These are phyloP conservation scores for Calycopis cecrops DNA, from an alignment of 1,140 invertebrate genomes.

Conservation along the genomic window DNA sequence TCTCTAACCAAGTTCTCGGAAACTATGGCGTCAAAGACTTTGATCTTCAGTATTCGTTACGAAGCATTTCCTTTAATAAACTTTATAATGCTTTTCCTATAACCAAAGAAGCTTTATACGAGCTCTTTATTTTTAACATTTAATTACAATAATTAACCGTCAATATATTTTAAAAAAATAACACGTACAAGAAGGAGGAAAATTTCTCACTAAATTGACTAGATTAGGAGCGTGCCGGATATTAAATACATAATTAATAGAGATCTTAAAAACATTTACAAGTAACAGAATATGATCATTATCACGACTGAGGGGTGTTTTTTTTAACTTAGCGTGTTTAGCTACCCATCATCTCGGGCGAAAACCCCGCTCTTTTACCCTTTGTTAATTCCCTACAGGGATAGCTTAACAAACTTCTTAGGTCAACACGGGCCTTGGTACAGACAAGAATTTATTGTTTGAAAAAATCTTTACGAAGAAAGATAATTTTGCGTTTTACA, in stretches of 20 bases:
- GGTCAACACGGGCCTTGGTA: slow-evolving; percentile 22
- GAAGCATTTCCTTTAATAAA: too few species aligned
- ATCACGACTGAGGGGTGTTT: background rate
- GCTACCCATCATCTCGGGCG: background rate
- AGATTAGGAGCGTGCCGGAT: background rate
- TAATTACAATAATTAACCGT: too few species aligned
- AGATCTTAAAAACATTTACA: background rate
- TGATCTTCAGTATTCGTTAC: too few species aligned
- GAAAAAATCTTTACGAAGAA: slow-evolving; percentile 20
- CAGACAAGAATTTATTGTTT: slow-evolving; percentile 23
- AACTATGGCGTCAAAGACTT: too few species aligned
- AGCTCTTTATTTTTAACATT: too few species aligned
- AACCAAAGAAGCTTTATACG: too few species aligned
- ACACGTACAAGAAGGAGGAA: too few species aligned
- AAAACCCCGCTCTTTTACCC: slow-evolving; percentile 23
- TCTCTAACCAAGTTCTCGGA: too few species aligned
- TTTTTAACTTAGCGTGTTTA: background rate
- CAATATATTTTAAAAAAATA: too few species aligned
- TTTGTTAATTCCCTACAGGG: slow-evolving; percentile 22
- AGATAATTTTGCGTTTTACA: background rate
- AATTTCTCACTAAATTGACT: background rate
- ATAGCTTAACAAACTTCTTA: slow-evolving; percentile 22
- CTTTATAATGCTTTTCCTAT: too few species aligned
- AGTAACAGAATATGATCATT: slow-evolving; percentile 1
- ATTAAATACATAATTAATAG: background rate